Conservation (phyloP, 2,888 invertebrate genomes). For the Drosophila lutescens region DNA sequence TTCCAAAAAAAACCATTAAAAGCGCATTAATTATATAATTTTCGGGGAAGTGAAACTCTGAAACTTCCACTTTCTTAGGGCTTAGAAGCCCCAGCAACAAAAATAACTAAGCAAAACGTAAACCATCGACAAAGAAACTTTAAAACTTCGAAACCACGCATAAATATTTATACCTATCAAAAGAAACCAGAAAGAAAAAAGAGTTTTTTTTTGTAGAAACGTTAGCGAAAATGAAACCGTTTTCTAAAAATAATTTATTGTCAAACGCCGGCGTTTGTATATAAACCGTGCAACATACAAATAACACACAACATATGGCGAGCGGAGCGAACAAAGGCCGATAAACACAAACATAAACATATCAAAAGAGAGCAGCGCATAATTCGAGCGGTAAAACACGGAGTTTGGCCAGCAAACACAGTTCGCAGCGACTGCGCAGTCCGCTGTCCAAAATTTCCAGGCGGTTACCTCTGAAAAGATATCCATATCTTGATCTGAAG, state of each 20-base stretch:
- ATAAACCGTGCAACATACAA: constrained; percentile 21
- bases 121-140: constrained; percentile 63
- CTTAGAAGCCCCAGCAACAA: constrained; percentile 53
- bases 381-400: constrained; percentile 36
- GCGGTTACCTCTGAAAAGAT: too few species aligned
- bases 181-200: neutral
- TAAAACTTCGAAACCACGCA: constrained; percentile 37
- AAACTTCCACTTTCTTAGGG: constrained; percentile 65
- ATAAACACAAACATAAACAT: constrained; percentile 45
- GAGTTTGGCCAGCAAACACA: neutral
- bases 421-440: constrained; percentile 17
- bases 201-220: constrained; percentile 36
- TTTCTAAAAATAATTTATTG: constrained; percentile 73
- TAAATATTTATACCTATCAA: constrained; percentile 55
- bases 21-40: constrained; percentile 71
- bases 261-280: constrained; percentile 33
- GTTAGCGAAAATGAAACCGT: constrained; percentile 66
- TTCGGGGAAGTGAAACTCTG: constrained; percentile 53
- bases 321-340: constrained; percentile 52
- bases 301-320: constrained; percentile 52
- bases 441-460: neutral
- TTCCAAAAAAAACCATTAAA: constrained; percentile 58
- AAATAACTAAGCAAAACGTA: constrained; percentile 59
- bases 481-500: too few species aligned
- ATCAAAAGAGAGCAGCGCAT: constrained; percentile 23